Percentiles rank a stretch among this genome's conserved stretches.
Conservation (phyloP, 1,140 invertebrate species). For the Physella acuta region DNA sequence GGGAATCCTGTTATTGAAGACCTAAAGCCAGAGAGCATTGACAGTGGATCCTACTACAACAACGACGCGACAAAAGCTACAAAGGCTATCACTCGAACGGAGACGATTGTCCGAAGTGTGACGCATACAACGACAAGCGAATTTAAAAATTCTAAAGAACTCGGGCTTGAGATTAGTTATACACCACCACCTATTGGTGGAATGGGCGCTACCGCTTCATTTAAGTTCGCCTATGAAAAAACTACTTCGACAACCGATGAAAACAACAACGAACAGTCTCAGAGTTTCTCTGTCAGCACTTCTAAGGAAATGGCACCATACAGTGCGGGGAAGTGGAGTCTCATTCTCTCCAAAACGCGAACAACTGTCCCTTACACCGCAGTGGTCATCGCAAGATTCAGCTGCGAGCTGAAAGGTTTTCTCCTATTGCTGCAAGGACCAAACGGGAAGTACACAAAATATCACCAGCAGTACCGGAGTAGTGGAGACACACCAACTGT, state of each 20-base stretch:
- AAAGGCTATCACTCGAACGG: neutral
- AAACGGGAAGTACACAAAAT: too few species aligned
- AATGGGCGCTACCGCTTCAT: neutral
- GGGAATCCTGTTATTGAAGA: constrained; percentile 7
- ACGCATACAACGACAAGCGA: neutral
- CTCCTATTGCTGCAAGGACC: neutral
- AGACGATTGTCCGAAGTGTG: neutral
- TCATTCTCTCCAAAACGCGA: neutral
- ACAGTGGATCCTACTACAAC: neutral
- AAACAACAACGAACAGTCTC: neutral
- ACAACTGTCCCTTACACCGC: constrained; percentile 13
- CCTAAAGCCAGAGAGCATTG: neutral
- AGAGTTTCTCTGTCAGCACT: neutral
- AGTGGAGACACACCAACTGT: neutral
- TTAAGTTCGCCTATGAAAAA: neutral
- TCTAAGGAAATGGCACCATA: neutral
- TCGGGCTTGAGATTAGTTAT: neutral
- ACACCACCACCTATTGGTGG: too few species aligned
- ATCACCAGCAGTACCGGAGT: neutral
- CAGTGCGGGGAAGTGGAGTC: neutral
- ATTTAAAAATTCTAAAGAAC: neutral
- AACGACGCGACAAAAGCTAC: neutral
- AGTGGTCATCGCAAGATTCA: neutral
- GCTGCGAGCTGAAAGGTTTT: constrained; percentile 2
- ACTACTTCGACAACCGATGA: neutral